Percentiles rank a stretch among this genome's conserved stretches.
Evolutionary conservation across 1,140 invertebrate genomes (phyloP).

Genomic region (Macrobrachium rosenbergii): DNA sequence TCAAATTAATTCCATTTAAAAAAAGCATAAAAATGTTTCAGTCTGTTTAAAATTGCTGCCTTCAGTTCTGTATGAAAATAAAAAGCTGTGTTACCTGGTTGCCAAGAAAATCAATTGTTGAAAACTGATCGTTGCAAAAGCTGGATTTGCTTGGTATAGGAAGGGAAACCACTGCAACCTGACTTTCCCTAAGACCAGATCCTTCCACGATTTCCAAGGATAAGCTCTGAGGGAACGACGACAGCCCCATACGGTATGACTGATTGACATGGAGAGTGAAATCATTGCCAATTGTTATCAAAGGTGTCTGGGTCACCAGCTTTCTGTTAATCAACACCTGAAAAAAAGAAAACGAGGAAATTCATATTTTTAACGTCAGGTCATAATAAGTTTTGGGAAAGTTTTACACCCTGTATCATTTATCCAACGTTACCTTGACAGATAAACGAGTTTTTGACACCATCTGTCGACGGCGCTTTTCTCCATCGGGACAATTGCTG

Average conservation of each 20-base stretch:
- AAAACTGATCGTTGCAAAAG: neutral
- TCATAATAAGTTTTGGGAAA: neutral
- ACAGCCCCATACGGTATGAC: constrained; percentile 47
- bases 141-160: constrained; percentile 36
- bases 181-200: constrained; percentile 21
- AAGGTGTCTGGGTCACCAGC: constrained; percentile 43
- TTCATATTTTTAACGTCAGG: neutral
- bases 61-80: too few relatives aligned
- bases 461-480: constrained; percentile 34
- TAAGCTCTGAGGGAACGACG: neutral
- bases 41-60: too few relatives aligned
- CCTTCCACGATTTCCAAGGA: constrained; percentile 39
- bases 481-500: constrained; percentile 28
- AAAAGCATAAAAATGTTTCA: too few relatives aligned
- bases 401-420: neutral
- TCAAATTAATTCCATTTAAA: too few relatives aligned
- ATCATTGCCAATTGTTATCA: constrained; percentile 9
- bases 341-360: neutral
- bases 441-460: constrained; percentile 24
- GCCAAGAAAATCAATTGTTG: constrained; percentile 36
- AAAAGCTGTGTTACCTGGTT: constrained; percentile 23
- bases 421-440: constrained; percentile 23
- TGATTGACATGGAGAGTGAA: constrained; percentile 37
- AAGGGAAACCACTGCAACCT: constrained; percentile 18
- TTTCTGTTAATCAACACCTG: constrained; percentile 54